Conservation (phyloP, 2,113 vertebrate species). For the Elachura formosa region DNA sequence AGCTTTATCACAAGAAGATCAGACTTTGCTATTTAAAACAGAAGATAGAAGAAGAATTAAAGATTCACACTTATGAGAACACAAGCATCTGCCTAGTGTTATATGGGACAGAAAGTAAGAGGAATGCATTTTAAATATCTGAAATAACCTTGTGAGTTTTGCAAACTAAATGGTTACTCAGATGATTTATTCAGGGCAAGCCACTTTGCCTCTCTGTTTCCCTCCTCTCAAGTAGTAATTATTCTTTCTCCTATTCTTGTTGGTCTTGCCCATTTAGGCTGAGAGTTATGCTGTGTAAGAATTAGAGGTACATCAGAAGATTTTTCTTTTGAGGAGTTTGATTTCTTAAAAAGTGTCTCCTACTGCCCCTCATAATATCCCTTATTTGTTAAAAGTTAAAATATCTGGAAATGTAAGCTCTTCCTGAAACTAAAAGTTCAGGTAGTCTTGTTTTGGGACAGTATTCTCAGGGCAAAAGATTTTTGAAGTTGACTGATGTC, state of each 20-base stretch:
- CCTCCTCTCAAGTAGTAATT: not conserved
- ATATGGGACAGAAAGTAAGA: not conserved
- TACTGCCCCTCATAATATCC: not conserved
- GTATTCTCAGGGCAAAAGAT: not conserved
- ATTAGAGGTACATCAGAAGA: not conserved
- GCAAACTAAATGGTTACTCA: not conserved
- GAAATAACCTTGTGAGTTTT: not conserved
- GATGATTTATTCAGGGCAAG: not conserved
- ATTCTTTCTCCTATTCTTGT: not conserved
- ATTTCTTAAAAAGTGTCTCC: not conserved
- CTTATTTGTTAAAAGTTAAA: not conserved
- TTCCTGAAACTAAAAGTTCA: not conserved
- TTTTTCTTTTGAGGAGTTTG: not conserved
- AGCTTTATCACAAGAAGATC: conserved; percentile 17
- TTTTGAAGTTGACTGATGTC: not conserved
- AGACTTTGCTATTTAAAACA: conserved; percentile 23
- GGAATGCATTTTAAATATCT: not conserved
- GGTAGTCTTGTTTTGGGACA: not conserved
- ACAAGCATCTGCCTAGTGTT: not conserved
- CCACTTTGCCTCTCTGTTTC: not conserved
- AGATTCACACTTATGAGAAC: not conserved
- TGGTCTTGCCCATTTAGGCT: not conserved
- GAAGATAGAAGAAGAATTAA: conserved; percentile 28
- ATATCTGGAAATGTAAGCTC: not conserved
- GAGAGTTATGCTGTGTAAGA: not conserved